A percentile compares a stretch with the other conserved stretches of the same genome.
These are phyloP conservation scores for Arvicanthis niloticus DNA, from an alignment of 2,113 vertebrate species.

Conservation along the genomic window DNA sequence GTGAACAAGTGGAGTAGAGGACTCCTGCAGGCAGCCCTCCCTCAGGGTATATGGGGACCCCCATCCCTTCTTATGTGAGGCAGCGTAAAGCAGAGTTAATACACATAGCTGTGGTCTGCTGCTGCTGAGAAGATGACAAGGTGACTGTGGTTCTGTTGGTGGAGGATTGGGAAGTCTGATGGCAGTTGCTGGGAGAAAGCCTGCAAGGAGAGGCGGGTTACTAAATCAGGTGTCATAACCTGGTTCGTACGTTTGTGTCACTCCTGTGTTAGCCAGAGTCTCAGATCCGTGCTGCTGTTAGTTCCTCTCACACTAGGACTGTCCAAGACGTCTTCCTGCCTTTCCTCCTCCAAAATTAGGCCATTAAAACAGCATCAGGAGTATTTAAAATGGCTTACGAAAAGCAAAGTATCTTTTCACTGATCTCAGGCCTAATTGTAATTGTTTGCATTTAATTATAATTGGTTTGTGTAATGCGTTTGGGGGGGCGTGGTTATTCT, in stretches of 20 bases:
- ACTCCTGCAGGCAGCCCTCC: too few species aligned
- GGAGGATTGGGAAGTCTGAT: neutral
- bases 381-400: constrained; percentile 15
- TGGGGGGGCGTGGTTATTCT: neutral
- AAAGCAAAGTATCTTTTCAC: constrained; percentile 45
- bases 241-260: neutral
- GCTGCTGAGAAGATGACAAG: neutral
- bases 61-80: neutral
- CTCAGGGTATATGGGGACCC: too few species aligned
- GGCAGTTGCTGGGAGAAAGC: neutral
- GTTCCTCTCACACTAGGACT: neutral
- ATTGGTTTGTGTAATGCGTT: neutral
- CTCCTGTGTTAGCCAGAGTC: neutral
- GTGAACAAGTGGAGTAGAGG: neutral
- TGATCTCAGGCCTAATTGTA: constrained; percentile 28
- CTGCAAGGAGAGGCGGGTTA: neutral
- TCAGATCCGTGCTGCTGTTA: neutral
- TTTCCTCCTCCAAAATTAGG: neutral
- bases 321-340: neutral
- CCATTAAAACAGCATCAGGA: neutral
- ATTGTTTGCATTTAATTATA: constrained; percentile 44
- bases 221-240: neutral
- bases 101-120: neutral
- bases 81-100: neutral
- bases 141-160: neutral